These are phyloP conservation scores for Tinea semifulvella DNA, from an alignment of 2,888 invertebrate genomes.

Conservation along the genomic window DNA sequence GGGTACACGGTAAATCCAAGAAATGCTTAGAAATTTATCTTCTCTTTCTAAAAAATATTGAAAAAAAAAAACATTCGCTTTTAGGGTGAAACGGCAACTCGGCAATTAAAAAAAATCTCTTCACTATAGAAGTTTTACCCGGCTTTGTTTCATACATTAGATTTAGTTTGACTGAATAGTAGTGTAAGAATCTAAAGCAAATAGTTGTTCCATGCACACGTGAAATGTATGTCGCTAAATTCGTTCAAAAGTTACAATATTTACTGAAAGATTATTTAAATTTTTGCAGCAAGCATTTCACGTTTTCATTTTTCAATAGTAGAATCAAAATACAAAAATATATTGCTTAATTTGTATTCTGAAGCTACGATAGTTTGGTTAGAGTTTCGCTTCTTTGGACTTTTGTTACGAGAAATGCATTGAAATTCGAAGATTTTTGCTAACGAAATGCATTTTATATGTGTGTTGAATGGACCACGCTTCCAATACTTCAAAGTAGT, in stretches of 20 bases:
- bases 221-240: neutral
- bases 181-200: neutral
- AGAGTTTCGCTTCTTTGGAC: constrained; percentile 30
- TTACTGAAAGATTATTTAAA: neutral
- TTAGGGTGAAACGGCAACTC: too few relatives aligned
- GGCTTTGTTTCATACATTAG: too few relatives aligned
- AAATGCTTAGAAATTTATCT: too few relatives aligned
- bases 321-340: constrained; percentile 1
- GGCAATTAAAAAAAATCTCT: too few relatives aligned
- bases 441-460: constrained; percentile 33
- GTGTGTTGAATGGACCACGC: constrained; percentile 50
- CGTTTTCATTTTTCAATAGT: neutral
- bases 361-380: constrained; percentile 2
- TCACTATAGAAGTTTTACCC: too few relatives aligned
- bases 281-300: neutral
- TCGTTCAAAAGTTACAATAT: neutral
- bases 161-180: too few relatives aligned
- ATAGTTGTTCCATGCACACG: constrained; percentile 1
- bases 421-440: constrained; percentile 20
- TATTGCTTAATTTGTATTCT: neutral
- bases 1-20: too few relatives aligned
- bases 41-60: too few relatives aligned
- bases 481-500: constrained; percentile 52
- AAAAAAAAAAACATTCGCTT: too few relatives aligned
- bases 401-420: constrained; percentile 41